Percentiles rank a stretch among this genome's conserved stretches.
Evolutionary conservation across 2,113 vertebrate species (phyloP).

Genomic region (Dolichallabes microphthalmus): DNA sequence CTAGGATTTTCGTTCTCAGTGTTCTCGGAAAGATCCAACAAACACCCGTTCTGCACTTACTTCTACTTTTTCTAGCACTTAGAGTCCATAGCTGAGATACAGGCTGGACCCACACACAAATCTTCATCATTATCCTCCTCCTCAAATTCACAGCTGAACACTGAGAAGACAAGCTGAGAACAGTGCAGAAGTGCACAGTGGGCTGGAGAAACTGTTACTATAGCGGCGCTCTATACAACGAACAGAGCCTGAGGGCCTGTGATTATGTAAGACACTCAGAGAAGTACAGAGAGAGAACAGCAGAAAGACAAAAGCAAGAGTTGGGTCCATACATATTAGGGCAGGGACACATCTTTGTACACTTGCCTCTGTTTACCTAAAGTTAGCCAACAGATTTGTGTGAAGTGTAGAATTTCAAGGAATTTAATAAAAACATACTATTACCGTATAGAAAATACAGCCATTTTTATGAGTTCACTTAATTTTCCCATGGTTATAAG

Average conservation of each 20-base stretch:
- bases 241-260: constrained; percentile 6
- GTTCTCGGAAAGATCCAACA: not conserved
- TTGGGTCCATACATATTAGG: no score
- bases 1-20: not conserved
- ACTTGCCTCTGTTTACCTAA: no score
- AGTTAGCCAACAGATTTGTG: no score
- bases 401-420: no score
- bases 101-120: not conserved
- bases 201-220: constrained; percentile 23
- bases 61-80: not conserved
- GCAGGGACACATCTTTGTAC: no score
- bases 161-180: not conserved
- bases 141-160: constrained; percentile 5
- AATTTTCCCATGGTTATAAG: no score
- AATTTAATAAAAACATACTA: no score
- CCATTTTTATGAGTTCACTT: no score
- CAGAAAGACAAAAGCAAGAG: not conserved
- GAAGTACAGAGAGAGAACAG: not conserved
- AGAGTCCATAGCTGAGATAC: not conserved
- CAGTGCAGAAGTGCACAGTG: not conserved
- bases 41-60: not conserved
- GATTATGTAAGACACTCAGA: constrained; percentile 39
- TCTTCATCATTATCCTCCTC: not conserved
- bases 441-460: no score
- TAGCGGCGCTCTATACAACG: constrained; percentile 11